Evolutionary conservation across 2,888 invertebrate genomes (phyloP).

Genomic region (Pseudococcus jackbeardsleyi): DNA sequence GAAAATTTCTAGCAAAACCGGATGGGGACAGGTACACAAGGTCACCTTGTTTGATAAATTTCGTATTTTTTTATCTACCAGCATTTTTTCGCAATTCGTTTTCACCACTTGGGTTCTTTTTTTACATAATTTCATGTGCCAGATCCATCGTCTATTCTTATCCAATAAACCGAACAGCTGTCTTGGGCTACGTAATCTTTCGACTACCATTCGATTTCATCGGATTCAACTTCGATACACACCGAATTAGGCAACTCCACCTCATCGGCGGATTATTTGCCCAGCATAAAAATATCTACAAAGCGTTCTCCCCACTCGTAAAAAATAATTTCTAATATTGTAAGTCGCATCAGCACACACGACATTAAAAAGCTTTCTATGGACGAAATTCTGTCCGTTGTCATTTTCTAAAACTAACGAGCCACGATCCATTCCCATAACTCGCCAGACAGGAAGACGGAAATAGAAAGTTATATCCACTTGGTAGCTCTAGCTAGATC

Average conservation of each 20-base stretch:
- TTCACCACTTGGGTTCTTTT: background rate
- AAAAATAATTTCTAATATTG: background rate
- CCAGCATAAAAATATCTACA: background rate
- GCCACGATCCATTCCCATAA: slow-evolving; percentile 26
- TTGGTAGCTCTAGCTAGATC: background rate
- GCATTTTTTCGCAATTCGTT: background rate
- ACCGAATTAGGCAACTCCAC: background rate
- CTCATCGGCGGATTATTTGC: background rate
- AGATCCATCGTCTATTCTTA: background rate
- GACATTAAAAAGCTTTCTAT: slow-evolving; percentile 9
- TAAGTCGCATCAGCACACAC: background rate
- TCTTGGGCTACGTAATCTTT: background rate
- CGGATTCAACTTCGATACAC: background rate
- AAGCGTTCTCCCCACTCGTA: background rate
- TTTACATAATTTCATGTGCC: background rate
- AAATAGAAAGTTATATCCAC: slow-evolving; percentile 39
- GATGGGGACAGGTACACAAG: slow-evolving; percentile 4
- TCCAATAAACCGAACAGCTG: background rate
- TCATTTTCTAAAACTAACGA: slow-evolving; percentile 28
- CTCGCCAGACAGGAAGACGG: slow-evolving; percentile 32
- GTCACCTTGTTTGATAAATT: slow-evolving; percentile 20
- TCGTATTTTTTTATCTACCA: background rate
- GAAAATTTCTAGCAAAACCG: slow-evolving; percentile 30
- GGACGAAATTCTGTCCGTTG: background rate
- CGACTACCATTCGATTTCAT: slow-evolving; percentile 8